These are phyloP conservation scores for Lytechinus pictus DNA, from an alignment of 35 echinoderm and acorn worm species.

Conservation along the genomic window DNA sequence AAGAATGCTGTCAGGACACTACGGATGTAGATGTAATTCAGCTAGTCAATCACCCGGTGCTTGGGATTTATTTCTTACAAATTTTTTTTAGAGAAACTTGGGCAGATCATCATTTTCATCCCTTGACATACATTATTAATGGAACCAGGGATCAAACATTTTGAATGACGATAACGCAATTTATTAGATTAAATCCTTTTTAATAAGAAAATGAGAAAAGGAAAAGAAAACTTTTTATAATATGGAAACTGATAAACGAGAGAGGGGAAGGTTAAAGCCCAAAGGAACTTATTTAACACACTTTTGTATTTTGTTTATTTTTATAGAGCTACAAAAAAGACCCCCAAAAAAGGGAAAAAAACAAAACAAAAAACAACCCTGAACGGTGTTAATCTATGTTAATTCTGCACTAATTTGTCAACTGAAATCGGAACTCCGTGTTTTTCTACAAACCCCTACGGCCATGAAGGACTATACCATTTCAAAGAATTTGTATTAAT, in stretches of 20 bases:
- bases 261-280: neutral
- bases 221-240: no score
- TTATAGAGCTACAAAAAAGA: neutral
- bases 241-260: no score
- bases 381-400: neutral
- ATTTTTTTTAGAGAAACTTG: neutral
- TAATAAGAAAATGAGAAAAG: no score
- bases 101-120: neutral
- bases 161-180: no score
- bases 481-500: neutral
- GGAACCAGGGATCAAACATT: no score
- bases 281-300: no score
- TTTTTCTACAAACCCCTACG: neutral
- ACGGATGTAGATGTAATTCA: no score
- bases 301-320: neutral
- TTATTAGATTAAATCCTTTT: no score
- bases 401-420: conserved; percentile 11
- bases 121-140: no score
- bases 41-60: no score
- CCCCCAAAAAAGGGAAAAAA: neutral
- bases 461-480: neutral
- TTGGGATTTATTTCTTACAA: neutral
- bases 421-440: neutral
- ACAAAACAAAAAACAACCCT: neutral
- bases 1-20: no score